Conservation (phyloP, 2,113 vertebrate species). For the Arizona elegans region DNA sequence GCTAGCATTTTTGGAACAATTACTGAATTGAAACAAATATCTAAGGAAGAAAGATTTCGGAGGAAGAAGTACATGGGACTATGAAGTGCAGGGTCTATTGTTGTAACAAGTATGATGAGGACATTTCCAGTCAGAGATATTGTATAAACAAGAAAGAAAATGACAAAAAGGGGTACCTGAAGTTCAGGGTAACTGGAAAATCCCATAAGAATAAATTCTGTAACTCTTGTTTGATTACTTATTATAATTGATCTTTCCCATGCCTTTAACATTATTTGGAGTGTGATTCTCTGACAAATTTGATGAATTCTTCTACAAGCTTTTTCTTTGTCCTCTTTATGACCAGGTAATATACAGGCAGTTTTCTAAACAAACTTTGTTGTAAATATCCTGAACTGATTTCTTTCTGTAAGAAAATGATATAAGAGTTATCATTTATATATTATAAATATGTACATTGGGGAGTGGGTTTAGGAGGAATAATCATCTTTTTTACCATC, state of each 20-base stretch:
- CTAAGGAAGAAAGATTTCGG: not conserved
- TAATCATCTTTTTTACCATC: not conserved
- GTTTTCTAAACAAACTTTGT: not conserved
- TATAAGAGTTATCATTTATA: not conserved
- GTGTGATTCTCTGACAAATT: not conserved
- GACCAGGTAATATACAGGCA: not conserved
- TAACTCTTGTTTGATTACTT: not conserved
- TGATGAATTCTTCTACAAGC: not conserved
- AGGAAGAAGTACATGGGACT: conserved; percentile 16
- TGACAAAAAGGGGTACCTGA: not conserved
- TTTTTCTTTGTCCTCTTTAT: not conserved
- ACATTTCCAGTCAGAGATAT: conserved; percentile 1
- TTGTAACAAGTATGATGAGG: not conserved
- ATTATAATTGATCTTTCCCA: not conserved
- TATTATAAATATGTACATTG: not conserved
- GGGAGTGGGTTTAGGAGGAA: not conserved
- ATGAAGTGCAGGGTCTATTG: not conserved
- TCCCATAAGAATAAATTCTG: conserved; percentile 8
- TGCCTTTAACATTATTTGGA: not conserved
- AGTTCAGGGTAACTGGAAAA: not conserved
- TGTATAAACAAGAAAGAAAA: not conserved
- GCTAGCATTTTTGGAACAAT: not conserved
- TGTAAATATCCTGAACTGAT: not conserved
- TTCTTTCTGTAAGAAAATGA: not conserved
- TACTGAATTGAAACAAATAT: not conserved